Conservation (phyloP, 2,797 vertebrate genomes). For the Perodicticus potto region DNA sequence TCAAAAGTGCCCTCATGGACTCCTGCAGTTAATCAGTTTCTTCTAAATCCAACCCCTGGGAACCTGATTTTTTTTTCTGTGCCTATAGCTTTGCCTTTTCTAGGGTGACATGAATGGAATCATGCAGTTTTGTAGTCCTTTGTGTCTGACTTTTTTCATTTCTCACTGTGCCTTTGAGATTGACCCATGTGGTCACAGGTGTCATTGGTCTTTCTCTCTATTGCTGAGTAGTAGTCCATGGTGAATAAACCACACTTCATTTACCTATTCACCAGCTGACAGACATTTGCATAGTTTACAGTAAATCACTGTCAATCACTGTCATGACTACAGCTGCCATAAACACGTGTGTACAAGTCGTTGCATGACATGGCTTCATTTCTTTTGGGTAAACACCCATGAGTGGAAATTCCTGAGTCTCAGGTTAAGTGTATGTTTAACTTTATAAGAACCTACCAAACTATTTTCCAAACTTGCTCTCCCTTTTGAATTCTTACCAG, state of each 20-base stretch:
- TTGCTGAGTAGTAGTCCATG: background rate
- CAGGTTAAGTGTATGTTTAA: background rate
- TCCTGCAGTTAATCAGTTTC: background rate
- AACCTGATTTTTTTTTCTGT: background rate
- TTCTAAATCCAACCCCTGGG: background rate
- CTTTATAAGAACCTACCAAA: conserved; percentile 11
- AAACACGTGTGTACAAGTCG: background rate
- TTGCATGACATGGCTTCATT: background rate
- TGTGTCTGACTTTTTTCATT: background rate
- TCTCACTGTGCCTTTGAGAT: background rate
- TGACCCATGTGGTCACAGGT: background rate
- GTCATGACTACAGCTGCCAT: background rate
- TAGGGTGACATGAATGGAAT: background rate
- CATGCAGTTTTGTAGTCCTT: background rate
- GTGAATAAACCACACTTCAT: background rate
- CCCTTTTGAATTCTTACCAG: background rate
- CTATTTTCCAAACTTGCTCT: background rate
- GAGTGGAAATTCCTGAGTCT: background rate
- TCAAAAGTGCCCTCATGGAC: background rate
- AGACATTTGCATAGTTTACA: background rate
- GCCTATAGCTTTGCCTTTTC: background rate
- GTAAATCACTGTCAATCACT: background rate
- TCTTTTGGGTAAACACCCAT: background rate
- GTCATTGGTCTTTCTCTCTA: background rate
- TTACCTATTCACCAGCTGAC: background rate